These are phyloP conservation scores for Lutjanus argentimaculatus DNA, from an alignment of 2,797 vertebrate species.

Conservation along the genomic window DNA sequence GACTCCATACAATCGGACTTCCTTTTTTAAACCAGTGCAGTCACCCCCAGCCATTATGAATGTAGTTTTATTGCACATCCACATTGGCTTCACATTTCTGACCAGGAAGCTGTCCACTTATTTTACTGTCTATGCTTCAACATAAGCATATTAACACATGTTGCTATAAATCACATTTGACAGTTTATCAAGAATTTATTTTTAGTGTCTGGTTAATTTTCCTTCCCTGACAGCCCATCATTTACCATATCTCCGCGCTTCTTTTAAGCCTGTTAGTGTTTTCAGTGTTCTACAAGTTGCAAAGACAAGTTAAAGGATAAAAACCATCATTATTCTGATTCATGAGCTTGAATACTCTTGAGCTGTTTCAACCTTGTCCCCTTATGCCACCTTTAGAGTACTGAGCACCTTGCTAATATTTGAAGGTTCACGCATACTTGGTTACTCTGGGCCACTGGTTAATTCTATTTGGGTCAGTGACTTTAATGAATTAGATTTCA, in stretches of 20 bases:
- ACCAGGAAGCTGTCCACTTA: too few relatives aligned
- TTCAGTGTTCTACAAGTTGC: slow-evolving; percentile 2
- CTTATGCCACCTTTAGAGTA: slow-evolving; percentile 54
- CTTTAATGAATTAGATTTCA: slow-evolving; percentile 81
- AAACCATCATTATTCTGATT: slow-evolving; percentile 56
- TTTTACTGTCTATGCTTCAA: too few relatives aligned
- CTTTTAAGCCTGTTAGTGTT: slow-evolving; percentile 1
- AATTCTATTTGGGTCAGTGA: slow-evolving; percentile 80
- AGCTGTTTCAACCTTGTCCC: slow-evolving; percentile 57
- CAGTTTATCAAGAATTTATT: slow-evolving; percentile 7
- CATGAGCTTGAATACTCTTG: slow-evolving; percentile 38
- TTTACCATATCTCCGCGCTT: neutral
- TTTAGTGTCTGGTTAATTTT: neutral
- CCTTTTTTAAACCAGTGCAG: too few relatives aligned
- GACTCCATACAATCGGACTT: too few relatives aligned
- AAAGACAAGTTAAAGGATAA: slow-evolving; percentile 42
- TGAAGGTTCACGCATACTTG: slow-evolving; percentile 75
- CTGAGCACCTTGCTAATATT: slow-evolving; percentile 75
- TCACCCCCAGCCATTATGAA: too few relatives aligned
- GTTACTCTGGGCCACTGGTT: slow-evolving; percentile 76
- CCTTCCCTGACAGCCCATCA: neutral
- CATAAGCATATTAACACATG: neutral
- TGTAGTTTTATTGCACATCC: too few relatives aligned
- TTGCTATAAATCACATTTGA: neutral
- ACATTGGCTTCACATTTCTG: too few relatives aligned